phyloP scores from a whole-genome alignment of 1,140 invertebrate genomes.

The Daktulosphaira vitifoliae region DNA sequence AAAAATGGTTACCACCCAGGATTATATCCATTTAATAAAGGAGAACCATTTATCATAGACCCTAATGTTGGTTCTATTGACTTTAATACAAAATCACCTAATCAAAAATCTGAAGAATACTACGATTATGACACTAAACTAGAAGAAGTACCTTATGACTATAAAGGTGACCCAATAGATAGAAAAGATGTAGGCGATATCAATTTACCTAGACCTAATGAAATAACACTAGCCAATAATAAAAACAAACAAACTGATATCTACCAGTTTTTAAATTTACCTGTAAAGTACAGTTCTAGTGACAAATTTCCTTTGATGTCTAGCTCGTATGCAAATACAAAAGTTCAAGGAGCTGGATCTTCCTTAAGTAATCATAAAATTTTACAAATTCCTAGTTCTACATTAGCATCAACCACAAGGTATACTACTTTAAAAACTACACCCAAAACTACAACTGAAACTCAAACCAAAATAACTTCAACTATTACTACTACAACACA shows the following conservation, averaged over 20 bases:
- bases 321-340: constrained; percentile 61
- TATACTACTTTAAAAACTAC: constrained; percentile 37
- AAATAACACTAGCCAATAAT: constrained; percentile 40
- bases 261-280: constrained; percentile 61
- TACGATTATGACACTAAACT: constrained; percentile 38
- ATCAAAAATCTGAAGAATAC: constrained; percentile 40
- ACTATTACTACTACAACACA: not conserved
- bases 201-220: constrained; percentile 47
- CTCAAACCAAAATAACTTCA: not conserved
- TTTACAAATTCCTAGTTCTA: constrained; percentile 3
- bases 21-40: constrained; percentile 53
- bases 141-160: constrained; percentile 38
- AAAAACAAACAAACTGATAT: constrained; percentile 48
- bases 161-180: constrained; percentile 35
- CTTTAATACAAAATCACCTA: constrained; percentile 42
- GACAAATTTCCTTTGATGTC: constrained; percentile 58
- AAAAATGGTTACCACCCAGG: constrained; percentile 38
- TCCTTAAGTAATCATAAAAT: constrained; percentile 41
- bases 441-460: constrained; percentile 36
- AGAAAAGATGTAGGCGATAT: constrained; percentile 43
- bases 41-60: constrained; percentile 59
- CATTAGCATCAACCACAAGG: constrained; percentile 18
- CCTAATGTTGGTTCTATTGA: constrained; percentile 59
- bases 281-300: constrained; percentile 54
- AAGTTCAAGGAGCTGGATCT: constrained; percentile 55